Evolutionary conservation across 92 coral and sea anemone species (phyloP).

Genomic region (Umimayanthus kanabou): DNA sequence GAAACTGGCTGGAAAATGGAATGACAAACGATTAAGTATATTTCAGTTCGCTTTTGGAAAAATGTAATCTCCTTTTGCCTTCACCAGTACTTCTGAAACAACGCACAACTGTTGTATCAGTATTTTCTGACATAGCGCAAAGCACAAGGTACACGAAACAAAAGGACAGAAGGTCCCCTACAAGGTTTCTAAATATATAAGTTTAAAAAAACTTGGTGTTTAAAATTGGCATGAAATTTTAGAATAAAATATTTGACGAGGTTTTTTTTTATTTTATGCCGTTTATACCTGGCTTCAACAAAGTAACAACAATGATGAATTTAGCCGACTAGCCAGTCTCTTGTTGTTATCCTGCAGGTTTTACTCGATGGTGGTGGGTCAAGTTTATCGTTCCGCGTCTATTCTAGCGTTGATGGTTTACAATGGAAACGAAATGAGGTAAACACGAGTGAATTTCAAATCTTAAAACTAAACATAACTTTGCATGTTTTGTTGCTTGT

Average conservation of each 20-base stretch:
- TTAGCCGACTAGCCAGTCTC: not conserved
- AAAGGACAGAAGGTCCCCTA: too few relatives aligned
- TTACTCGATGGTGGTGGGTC: not conserved
- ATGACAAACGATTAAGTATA: not conserved
- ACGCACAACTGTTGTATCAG: too few relatives aligned
- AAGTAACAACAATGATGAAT: too few relatives aligned
- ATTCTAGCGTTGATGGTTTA: constrained; percentile 20
- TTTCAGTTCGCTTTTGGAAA: not conserved
- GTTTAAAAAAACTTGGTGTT: too few relatives aligned
- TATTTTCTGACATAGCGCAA: too few relatives aligned
- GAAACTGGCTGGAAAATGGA: not conserved
- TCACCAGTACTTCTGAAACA: too few relatives aligned
- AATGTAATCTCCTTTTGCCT: not conserved
- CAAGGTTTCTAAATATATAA: too few relatives aligned
- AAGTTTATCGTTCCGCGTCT: constrained; percentile 17
- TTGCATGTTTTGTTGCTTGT: not conserved
- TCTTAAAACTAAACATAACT: not conserved
- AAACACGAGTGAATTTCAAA: not conserved
- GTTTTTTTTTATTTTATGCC: too few relatives aligned
- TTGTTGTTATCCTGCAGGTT: not conserved
- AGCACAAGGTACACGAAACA: too few relatives aligned
- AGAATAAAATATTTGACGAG: too few relatives aligned
- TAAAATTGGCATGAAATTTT: too few relatives aligned
- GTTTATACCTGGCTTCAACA: too few relatives aligned
- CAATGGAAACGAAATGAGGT: constrained; percentile 18